Evolutionary conservation across 2,113 vertebrate species (phyloP).

Genomic region (Romanogobio albipinnatus): DNA sequence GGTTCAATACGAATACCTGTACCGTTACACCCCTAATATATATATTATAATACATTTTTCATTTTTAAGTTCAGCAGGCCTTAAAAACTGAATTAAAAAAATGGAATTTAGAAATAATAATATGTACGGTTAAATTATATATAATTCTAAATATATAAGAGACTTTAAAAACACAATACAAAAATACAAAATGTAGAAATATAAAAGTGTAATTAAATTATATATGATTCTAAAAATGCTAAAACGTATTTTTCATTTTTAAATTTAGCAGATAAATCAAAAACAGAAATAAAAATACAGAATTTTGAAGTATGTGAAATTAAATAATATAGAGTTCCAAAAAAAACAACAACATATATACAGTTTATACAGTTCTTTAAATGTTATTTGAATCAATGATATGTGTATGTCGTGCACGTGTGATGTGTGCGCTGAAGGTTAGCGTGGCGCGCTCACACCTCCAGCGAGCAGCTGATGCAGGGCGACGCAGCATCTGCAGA

Average conservation of each 20-base stretch:
- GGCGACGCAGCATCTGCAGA: constrained; percentile 8
- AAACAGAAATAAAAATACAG: background rate
- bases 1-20: too few relatives aligned
- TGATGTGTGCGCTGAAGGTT: background rate
- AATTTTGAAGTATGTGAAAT: background rate
- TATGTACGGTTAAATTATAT: background rate
- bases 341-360: too few relatives aligned
- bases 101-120: background rate
- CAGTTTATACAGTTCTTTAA: too few relatives aligned
- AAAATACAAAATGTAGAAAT: background rate
- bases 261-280: too few relatives aligned
- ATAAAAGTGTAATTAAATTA: too few relatives aligned
- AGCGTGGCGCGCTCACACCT: constrained; percentile 2
- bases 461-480: background rate
- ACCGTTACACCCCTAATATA: too few relatives aligned
- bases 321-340: too few relatives aligned
- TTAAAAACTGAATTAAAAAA: background rate
- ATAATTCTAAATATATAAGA: too few relatives aligned
- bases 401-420: background rate
- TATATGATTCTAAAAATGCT: too few relatives aligned
- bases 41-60: too few relatives aligned
- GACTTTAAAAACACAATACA: too few relatives aligned
- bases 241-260: too few relatives aligned
- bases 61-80: background rate
- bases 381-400: background rate